Percentiles rank a stretch among this genome's conserved stretches.
Evolutionary conservation across 2,113 vertebrate genomes (phyloP).

Genomic region (Caranx melampygus): DNA sequence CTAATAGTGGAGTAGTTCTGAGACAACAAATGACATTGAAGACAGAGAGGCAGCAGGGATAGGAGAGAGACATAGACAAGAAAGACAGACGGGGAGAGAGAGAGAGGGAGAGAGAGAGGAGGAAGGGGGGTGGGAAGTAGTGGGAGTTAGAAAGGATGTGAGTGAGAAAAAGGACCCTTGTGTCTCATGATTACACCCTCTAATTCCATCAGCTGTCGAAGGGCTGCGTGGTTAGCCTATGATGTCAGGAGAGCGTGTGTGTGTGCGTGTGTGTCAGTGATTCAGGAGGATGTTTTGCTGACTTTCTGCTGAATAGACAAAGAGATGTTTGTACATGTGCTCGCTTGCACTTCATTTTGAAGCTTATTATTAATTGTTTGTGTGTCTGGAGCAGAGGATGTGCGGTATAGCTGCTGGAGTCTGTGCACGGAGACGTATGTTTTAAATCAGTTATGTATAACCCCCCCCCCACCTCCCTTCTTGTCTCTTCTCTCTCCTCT

Average conservation of each 20-base stretch:
- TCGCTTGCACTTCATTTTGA: conserved; percentile 29
- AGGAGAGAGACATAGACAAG: conserved; percentile 15
- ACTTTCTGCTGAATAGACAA: conserved; percentile 71
- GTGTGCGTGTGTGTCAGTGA: conserved; percentile 47
- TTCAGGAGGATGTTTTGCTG: conserved; percentile 65
- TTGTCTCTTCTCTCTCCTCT: conserved; percentile 17
- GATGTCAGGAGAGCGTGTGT: conserved; percentile 68
- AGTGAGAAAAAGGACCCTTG: conserved; percentile 64
- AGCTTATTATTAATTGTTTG: conserved; percentile 27
- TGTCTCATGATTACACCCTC: conserved; percentile 72
- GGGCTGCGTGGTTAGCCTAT: conserved; percentile 67
- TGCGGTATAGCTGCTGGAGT: not conserved
- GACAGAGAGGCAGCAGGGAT: conserved; percentile 16
- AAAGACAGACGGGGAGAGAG: not conserved
- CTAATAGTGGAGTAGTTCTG: conserved; percentile 57
- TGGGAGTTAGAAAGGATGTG: conserved; percentile 59
- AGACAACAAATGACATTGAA: conserved; percentile 59
- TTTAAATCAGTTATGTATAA: conserved; percentile 17
- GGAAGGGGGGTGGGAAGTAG: not conserved
- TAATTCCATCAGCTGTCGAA: conserved; percentile 79
- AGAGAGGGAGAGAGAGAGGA: not conserved
- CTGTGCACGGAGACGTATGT: not conserved
- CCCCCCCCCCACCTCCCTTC: not conserved
- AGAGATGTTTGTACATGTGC: conserved; percentile 56
- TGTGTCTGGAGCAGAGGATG: conserved; percentile 4